Percentiles rank a stretch among this genome's conserved stretches.
phyloP scores from a whole-genome alignment of 2,797 vertebrate genomes.

The Tenualosa ilisha region DNA sequence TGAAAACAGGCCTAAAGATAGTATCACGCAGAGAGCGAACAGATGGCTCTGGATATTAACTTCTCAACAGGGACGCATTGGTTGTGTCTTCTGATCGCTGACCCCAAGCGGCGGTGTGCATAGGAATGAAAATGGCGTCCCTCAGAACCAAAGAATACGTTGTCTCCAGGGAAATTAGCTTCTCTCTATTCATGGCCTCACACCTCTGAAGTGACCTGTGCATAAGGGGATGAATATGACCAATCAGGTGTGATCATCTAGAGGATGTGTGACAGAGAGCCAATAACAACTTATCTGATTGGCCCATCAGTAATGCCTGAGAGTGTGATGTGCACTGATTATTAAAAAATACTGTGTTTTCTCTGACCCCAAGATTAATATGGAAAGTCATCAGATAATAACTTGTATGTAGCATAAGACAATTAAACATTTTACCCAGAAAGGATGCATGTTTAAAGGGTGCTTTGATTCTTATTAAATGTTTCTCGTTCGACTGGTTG shows the following conservation, averaged over 20 bases:
- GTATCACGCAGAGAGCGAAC: neutral
- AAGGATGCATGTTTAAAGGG: too few relatives aligned
- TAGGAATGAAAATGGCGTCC: neutral
- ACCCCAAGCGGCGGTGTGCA: neutral
- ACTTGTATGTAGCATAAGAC: neutral
- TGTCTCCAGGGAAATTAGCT: neutral
- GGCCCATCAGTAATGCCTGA: neutral
- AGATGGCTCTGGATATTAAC: constrained; percentile 13
- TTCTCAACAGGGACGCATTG: constrained; percentile 2
- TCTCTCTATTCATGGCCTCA: neutral
- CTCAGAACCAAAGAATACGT: neutral
- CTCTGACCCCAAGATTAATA: neutral
- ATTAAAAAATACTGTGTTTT: neutral
- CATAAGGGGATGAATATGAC: neutral
- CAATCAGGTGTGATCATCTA: constrained; percentile 6
- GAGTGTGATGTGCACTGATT: neutral
- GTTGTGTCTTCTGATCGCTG: constrained; percentile 9
- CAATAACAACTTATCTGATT: constrained; percentile 8
- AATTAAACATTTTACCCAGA: neutral
- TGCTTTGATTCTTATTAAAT: neutral
- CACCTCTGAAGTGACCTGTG: neutral
- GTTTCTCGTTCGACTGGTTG: too few relatives aligned
- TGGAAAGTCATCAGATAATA: neutral
- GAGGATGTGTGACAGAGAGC: neutral
- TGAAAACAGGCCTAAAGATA: neutral